Conservation (phyloP, 2,113 vertebrate genomes). For the Nothocercus nigrocapillus region DNA sequence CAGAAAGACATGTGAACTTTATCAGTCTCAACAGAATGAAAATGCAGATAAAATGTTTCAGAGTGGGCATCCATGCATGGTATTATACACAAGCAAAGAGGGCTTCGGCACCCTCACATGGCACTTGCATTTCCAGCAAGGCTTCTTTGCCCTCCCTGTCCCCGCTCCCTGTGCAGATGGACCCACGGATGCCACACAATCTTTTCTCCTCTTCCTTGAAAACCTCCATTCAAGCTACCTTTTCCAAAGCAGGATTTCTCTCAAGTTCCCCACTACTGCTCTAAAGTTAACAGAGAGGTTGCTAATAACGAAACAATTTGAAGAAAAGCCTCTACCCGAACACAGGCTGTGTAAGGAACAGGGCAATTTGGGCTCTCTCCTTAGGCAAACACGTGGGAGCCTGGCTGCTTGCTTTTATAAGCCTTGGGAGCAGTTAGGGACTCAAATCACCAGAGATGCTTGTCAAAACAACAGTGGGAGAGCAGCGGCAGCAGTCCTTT, state of each 20-base stretch:
- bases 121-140: not conserved
- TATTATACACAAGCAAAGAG: not conserved
- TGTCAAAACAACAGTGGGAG: conserved; percentile 61
- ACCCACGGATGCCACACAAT: not conserved
- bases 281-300: not conserved
- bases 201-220: not conserved
- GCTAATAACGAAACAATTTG: not conserved
- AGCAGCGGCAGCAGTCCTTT: conserved; percentile 52
- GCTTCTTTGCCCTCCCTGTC: not conserved
- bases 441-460: conserved; percentile 64
- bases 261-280: not conserved
- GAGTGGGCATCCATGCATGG: not conserved
- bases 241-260: not conserved
- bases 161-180: not conserved
- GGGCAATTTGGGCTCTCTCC: conserved; percentile 36
- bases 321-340: not conserved
- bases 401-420: conserved; percentile 49
- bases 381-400: conserved; percentile 50
- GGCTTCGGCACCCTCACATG: not conserved
- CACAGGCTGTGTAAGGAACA: not conserved
- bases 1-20: not conserved
- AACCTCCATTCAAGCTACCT: not conserved
- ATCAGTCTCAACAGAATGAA: not conserved
- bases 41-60: not conserved
- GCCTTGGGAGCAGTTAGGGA: conserved; percentile 57